Conservation (phyloP, 2,113 vertebrate genomes). For the Rutilus rutilus region DNA sequence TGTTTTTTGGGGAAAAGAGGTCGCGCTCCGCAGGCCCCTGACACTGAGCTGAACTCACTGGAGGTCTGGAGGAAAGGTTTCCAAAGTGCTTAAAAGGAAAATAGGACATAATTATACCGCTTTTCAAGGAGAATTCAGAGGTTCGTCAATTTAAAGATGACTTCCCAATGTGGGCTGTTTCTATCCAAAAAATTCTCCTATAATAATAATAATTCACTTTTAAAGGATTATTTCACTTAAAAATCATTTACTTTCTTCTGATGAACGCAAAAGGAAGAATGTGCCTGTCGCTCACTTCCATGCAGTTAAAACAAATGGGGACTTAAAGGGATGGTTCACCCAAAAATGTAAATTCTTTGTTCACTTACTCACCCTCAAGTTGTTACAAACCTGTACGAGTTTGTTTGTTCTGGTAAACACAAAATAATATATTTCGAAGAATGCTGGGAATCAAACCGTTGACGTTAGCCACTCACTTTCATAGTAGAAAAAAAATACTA, state of each 20-base stretch:
- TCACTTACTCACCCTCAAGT: no score
- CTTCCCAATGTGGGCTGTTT: background rate
- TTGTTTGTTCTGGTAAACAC: no score
- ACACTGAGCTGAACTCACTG: constrained; percentile 41
- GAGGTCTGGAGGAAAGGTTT: constrained; percentile 37
- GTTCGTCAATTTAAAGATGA: constrained; percentile 12
- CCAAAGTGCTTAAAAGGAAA: constrained; percentile 19
- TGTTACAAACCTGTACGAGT: no score
- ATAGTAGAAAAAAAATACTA: no score
- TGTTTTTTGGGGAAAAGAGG: constrained; percentile 20
- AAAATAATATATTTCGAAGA: no score
- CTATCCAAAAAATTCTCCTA: background rate
- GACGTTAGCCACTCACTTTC: no score
- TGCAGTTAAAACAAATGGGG: background rate
- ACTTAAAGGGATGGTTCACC: no score
- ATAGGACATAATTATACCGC: background rate
- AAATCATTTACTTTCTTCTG: background rate
- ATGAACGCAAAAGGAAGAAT: background rate
- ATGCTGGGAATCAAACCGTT: no score
- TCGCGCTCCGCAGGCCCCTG: constrained; percentile 25
- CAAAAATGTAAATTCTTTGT: no score
- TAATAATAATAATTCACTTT: background rate
- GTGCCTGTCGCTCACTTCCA: background rate
- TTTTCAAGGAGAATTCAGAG: constrained; percentile 34
- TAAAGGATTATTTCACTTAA: background rate